Evolutionary conservation across 2,113 vertebrate genomes (phyloP).

Genomic region (Candoia aspera): DNA sequence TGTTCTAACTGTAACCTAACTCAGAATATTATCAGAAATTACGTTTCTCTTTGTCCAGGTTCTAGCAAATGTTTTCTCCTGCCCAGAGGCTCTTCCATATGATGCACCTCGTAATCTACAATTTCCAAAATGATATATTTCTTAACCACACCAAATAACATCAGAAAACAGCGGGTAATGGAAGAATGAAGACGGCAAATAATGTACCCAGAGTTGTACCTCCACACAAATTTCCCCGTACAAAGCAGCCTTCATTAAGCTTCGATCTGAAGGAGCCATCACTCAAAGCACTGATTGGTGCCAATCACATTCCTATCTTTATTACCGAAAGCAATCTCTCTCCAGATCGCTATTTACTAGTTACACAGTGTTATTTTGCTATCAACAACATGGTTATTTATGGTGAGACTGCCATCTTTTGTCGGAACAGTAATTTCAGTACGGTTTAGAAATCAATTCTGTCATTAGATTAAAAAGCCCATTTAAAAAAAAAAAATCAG

Average conservation of each 20-base stretch:
- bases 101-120: not conserved
- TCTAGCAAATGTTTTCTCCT: not conserved
- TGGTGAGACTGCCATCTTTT: conserved; percentile 13
- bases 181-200: not conserved
- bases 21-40: not conserved
- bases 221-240: not conserved
- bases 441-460: not conserved
- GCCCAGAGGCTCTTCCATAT: not conserved
- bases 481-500: conserved; percentile 26
- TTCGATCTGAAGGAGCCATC: not conserved
- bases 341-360: not conserved
- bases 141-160: not conserved
- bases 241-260: not conserved
- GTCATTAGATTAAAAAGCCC: conserved; percentile 11
- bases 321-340: conserved; percentile 8
- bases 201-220: not conserved
- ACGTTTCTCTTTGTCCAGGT: too few species aligned
- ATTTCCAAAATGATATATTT: not conserved
- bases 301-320: not conserved
- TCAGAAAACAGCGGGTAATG: too few species aligned
- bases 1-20: not conserved
- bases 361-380: not conserved
- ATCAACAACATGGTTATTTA: conserved; percentile 6
- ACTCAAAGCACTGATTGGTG: too few species aligned
- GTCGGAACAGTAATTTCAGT: conserved; percentile 26